A percentile compares a stretch with the other conserved stretches of the same genome.
phyloP scores from a whole-genome alignment of 64 coral and sea anemone species.

The Exaiptasia diaphana region DNA sequence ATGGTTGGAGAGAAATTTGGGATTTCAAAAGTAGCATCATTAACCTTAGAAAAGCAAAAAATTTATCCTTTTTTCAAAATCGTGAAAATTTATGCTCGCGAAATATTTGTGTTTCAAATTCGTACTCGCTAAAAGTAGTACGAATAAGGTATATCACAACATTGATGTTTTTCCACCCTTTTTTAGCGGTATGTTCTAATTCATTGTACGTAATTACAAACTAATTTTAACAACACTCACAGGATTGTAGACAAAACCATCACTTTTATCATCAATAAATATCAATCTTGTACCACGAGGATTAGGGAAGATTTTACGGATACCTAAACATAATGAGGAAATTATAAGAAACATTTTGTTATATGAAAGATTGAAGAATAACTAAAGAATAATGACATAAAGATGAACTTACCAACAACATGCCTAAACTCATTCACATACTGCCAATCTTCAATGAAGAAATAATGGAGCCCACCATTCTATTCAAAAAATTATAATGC shows the following conservation, averaged over 20 bases:
- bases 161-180: too few relatives aligned
- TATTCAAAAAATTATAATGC: slow-evolving; percentile 38
- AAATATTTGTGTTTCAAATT: too few relatives aligned
- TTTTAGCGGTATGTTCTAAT: too few relatives aligned
- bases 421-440: slow-evolving; percentile 99
- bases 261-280: slow-evolving; percentile 95
- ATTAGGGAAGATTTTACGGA: slow-evolving; percentile 89
- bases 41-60: slow-evolving; percentile 41
- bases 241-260: slow-evolving; percentile 97
- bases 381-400: not conserved
- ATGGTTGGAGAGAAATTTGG: slow-evolving; percentile 97
- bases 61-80: not conserved
- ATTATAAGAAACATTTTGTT: not conserved
- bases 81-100: too few relatives aligned
- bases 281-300: slow-evolving; percentile 83
- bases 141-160: too few relatives aligned
- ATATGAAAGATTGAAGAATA: not conserved
- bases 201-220: too few relatives aligned
- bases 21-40: slow-evolving; percentile 97
- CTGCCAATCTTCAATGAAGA: slow-evolving; percentile 97
- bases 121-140: too few relatives aligned
- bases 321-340: slow-evolving; percentile 44
- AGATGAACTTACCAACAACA: slow-evolving; percentile 79
- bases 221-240: too few relatives aligned
- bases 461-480: slow-evolving; percentile 92